Base-by-base conservation (phyloP, 1,140 invertebrate genomes). In the Ostrea edulis region DNA sequence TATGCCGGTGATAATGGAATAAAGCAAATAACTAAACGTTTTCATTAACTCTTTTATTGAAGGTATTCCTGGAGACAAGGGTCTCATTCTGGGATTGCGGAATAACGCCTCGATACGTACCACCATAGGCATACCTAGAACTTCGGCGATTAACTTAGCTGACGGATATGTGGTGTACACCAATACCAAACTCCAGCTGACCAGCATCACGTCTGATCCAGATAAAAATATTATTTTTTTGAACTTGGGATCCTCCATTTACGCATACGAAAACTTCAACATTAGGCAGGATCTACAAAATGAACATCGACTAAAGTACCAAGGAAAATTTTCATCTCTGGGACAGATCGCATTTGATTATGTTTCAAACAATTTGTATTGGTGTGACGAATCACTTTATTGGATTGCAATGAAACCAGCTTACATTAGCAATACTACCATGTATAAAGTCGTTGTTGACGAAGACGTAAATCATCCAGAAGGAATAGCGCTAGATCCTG, bases 341-440 rank as follows among this genome's bases (percentile, higher is more conserved):
- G 62, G 62, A 20, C 62, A 65, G n/a, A n/a, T n/a, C n/a, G n/a
- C n/a, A n/a, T n/a, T n/a, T n/a, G n/a, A n/a, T n/a, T n/a, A n/a
- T n/a, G 8, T 68, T 22, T 51, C 55, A 68, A 44, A 58, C 20
- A 86, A 86, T 68, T 52, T 82, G 11, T 82, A 82, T n/a, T 82
- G 77, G 77, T 51, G 35, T 82, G 77, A 82, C 35, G 12, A 9
- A 14, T 14, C 22, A 29, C 77, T 51, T 9, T 8, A 82, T n/a
- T 82, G 77, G 77, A 35, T 82, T 52, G 77, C 77, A 14, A 82
- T 82, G 77, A 44, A 82, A n/a, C 77, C 77, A 52, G 77, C 77
- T 0, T 82, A 82, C 29, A 35, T 17, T 0, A 11, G 7, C 9
- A 52, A 82, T 7, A 17, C 8, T 17, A 82, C 35, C 5, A 82